Evolutionary conservation across 2,888 invertebrate genomes (phyloP).

Genomic region (Alsophila aescularia): DNA sequence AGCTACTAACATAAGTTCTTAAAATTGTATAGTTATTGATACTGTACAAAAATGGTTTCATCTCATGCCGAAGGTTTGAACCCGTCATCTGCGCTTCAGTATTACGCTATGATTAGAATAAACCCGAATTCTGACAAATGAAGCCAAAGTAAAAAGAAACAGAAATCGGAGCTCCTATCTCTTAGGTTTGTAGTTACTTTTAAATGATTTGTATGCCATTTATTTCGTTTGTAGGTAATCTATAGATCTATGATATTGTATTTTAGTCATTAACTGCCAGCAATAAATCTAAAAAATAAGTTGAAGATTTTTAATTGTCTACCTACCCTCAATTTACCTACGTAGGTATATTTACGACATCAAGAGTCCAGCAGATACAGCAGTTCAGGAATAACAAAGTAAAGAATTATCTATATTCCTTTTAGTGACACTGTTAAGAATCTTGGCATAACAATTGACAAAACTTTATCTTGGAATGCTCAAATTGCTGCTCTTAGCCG

Average conservation of each 20-base stretch:
- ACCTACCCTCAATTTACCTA: too few relatives aligned
- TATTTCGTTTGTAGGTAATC: constrained; percentile 61
- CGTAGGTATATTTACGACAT: too few relatives aligned
- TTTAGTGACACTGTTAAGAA: too few relatives aligned
- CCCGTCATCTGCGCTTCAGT: constrained; percentile 51
- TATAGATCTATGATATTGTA: constrained; percentile 62
- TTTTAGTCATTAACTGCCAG: constrained; percentile 76
- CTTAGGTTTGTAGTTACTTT: constrained; percentile 54
- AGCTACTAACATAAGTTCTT: constrained; percentile 4
- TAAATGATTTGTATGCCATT: constrained; percentile 70
- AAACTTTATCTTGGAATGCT: too few relatives aligned
- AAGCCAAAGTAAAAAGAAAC: constrained; percentile 64
- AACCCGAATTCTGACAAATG: constrained; percentile 51
- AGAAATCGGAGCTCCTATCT: constrained; percentile 47
- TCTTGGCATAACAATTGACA: too few relatives aligned
- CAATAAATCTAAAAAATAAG: constrained; percentile 35
- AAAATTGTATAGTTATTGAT: not conserved
- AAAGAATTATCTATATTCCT: too few relatives aligned
- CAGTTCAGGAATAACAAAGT: too few relatives aligned
- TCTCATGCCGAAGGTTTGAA: constrained; percentile 10
- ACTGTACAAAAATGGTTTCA: constrained; percentile 7
- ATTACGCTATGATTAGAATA: constrained; percentile 50
- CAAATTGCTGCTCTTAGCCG: too few relatives aligned
- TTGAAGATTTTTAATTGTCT: too few relatives aligned
- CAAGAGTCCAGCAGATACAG: too few relatives aligned